A percentile compares a stretch with the other conserved stretches of the same genome.
These are phyloP conservation scores for Lagopus leucura DNA, from an alignment of 2,113 vertebrate species.

Conservation along the genomic window DNA sequence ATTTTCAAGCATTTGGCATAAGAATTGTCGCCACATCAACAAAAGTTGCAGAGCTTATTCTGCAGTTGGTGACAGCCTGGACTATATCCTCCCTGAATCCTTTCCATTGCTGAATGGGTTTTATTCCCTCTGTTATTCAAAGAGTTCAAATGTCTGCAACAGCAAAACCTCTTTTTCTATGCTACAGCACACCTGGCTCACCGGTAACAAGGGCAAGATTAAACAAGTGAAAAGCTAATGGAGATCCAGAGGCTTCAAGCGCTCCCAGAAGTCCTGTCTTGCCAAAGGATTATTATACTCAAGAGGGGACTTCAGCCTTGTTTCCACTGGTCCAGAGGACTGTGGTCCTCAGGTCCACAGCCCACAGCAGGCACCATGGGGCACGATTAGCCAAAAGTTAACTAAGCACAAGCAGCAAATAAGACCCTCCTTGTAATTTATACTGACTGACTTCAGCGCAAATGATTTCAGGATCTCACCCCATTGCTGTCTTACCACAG, in stretches of 20 bases:
- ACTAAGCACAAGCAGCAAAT: background rate
- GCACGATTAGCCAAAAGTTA: background rate
- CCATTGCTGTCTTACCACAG: background rate
- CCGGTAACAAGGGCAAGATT: background rate
- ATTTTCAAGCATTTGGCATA: background rate
- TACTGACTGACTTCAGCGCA: background rate
- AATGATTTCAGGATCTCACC: background rate
- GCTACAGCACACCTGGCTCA: background rate
- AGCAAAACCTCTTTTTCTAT: background rate
- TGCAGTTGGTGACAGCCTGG: background rate
- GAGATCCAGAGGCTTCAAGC: background rate
- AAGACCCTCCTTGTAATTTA: background rate
- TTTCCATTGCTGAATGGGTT: background rate
- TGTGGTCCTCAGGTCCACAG: fast-evolving
- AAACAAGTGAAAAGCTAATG: background rate
- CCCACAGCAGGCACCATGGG: fast-evolving
- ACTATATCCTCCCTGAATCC: background rate
- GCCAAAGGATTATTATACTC: background rate
- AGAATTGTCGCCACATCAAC: background rate
- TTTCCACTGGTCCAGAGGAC: background rate
- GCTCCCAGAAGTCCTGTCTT: background rate
- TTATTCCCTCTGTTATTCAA: background rate
- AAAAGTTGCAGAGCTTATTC: background rate
- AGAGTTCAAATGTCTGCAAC: background rate
- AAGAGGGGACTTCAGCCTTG: background rate